Conservation (phyloP, 2,888 invertebrate species). For the Heliconius sara region DNA sequence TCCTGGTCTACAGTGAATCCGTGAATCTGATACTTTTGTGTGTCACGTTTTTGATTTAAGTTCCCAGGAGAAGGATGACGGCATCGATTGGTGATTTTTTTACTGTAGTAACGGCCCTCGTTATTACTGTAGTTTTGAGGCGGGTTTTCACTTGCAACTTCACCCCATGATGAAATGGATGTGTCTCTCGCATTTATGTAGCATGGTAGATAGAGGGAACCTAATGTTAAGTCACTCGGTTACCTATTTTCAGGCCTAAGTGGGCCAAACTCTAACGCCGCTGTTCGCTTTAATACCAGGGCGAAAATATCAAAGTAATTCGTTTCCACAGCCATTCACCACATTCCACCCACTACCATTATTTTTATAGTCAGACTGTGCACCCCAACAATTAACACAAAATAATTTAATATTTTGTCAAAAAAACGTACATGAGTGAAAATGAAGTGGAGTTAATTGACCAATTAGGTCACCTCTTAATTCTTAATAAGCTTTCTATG, state of each 20-base stretch:
- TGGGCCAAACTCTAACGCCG: too few species aligned
- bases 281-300: too few species aligned
- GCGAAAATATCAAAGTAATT: too few species aligned
- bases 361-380: too few species aligned
- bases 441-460: constrained; percentile 27
- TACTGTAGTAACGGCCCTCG: not conserved
- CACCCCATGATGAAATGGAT: not conserved
- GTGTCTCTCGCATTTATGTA: too few species aligned
- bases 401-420: constrained; percentile 18
- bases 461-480: constrained; percentile 28
- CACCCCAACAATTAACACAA: not conserved
- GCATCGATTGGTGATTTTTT: not conserved
- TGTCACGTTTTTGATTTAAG: constrained; percentile 75
- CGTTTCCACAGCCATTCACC: too few species aligned
- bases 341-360: not conserved
- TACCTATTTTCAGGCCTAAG: too few species aligned
- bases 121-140: too few species aligned
- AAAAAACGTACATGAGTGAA: not conserved
- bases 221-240: too few species aligned
- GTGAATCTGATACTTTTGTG: constrained; percentile 25
- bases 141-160: too few species aligned
- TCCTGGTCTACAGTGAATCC: constrained; percentile 52
- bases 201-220: too few species aligned
- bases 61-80: constrained; percentile 54
- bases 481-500: constrained; percentile 23